Conservation (phyloP, 2,113 vertebrate species). For the Cyrtonyx montezumae region DNA sequence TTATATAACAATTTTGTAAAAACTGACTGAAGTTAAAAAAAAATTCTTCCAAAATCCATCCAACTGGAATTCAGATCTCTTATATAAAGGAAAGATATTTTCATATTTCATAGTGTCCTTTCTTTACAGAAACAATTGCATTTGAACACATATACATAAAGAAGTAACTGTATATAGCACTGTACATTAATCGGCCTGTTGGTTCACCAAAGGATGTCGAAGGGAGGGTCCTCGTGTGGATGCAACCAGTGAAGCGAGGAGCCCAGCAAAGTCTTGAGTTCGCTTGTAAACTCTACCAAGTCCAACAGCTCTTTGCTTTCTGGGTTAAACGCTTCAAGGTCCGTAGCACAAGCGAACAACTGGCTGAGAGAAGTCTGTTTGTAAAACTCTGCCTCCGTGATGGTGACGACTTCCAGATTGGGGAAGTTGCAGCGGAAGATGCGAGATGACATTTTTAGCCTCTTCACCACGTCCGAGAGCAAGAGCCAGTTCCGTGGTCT, state of each 20-base stretch:
- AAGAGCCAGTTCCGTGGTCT: constrained; percentile 95
- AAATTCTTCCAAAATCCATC: constrained; percentile 82
- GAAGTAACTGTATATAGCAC: constrained; percentile 78
- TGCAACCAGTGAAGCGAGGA: constrained; percentile 89
- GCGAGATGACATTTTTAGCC: constrained; percentile 89
- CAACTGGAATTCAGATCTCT: constrained; percentile 81
- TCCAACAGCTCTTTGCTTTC: constrained; percentile 94
- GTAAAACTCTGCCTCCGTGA: constrained; percentile 92
- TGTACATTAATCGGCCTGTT: constrained; percentile 70
- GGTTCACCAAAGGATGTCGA: constrained; percentile 78
- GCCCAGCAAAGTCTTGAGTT: constrained; percentile 90
- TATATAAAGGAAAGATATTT: constrained; percentile 86
- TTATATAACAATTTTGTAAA: constrained; percentile 79
- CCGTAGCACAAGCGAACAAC: constrained; percentile 89
- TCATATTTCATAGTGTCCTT: constrained; percentile 87
- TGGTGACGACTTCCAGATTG: constrained; percentile 90
- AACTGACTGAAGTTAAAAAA: constrained; percentile 82
- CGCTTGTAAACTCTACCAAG: constrained; percentile 91
- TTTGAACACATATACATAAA: constrained; percentile 86
- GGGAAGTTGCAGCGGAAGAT: constrained; percentile 91
- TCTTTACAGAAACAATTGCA: constrained; percentile 83
- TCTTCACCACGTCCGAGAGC: constrained; percentile 90
- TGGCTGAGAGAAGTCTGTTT: constrained; percentile 92
- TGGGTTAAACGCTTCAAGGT: constrained; percentile 89
- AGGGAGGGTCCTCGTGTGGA: constrained; percentile 68